Evolutionary conservation across 2,888 invertebrate species (phyloP).

Genomic region (Mimumesa dahlbomi): DNA sequence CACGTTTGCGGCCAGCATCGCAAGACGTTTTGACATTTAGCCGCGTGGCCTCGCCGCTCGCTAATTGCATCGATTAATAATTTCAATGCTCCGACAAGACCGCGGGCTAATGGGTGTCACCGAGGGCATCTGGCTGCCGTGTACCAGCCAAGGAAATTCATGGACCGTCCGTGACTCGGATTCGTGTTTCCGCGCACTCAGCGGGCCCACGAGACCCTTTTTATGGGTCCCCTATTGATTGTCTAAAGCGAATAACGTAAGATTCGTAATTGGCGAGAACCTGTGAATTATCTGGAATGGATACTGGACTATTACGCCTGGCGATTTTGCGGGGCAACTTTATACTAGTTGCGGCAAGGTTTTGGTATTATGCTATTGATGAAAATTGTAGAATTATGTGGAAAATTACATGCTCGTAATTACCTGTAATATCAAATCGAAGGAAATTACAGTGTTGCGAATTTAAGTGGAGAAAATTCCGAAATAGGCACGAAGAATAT

Average conservation of each 20-base stretch:
- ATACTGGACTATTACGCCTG: too few species aligned
- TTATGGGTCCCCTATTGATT: conserved; percentile 22
- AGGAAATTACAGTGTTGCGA: too few species aligned
- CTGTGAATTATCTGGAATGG: conserved; percentile 25
- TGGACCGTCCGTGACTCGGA: conserved; percentile 31
- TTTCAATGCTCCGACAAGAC: conserved; percentile 61
- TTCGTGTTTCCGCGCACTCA: conserved; percentile 46
- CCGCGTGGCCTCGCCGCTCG: conserved; percentile 34
- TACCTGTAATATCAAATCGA: too few species aligned
- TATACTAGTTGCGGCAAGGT: too few species aligned
- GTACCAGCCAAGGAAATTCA: conserved; percentile 30
- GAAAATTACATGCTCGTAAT: too few species aligned
- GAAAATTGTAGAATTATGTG: too few species aligned
- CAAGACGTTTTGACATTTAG: conserved; percentile 56
- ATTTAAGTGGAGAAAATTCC: too few species aligned
- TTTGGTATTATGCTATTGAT: too few species aligned
- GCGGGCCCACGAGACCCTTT: conserved; percentile 34
- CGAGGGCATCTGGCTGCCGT: conserved; percentile 28
- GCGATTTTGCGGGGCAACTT: too few species aligned
- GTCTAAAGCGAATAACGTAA: conserved; percentile 31
- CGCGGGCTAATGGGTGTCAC: conserved; percentile 61
- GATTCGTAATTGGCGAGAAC: conserved; percentile 33
- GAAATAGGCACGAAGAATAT: too few species aligned
- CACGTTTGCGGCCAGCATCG: not conserved
- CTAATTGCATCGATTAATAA: conserved; percentile 73